Evolutionary conservation across 2,113 vertebrate genomes (phyloP).

Genomic region (Centrocercus urophasianus): DNA sequence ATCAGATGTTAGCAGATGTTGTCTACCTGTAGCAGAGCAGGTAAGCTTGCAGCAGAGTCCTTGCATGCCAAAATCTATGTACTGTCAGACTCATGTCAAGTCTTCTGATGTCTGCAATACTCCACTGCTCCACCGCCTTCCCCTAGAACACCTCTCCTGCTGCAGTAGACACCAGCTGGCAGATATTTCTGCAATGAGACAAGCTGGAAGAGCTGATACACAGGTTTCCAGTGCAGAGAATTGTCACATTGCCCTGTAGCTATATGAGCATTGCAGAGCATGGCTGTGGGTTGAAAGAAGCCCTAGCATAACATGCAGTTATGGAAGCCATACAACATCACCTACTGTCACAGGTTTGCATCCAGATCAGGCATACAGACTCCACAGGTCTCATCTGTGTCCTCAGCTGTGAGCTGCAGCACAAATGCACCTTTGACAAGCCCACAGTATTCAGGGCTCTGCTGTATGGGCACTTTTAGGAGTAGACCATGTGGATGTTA

Average conservation of each 20-base stretch:
- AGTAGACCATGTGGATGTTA: background rate
- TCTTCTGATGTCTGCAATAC: background rate
- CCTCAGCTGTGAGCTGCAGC: background rate
- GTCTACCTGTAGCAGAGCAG: background rate
- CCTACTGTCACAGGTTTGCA: background rate
- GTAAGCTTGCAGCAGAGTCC: background rate
- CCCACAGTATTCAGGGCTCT: fast-evolving
- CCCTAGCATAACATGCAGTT: background rate
- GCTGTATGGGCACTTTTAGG: background rate
- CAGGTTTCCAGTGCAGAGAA: too few relatives aligned
- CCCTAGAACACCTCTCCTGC: background rate
- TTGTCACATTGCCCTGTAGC: background rate
- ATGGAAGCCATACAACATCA: background rate
- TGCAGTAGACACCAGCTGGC: background rate
- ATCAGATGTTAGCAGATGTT: background rate
- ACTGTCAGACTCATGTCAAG: background rate
- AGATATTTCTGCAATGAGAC: background rate
- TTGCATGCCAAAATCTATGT: background rate
- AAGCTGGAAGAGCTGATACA: background rate
- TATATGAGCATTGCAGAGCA: background rate
- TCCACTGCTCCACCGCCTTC: background rate
- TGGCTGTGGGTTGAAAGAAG: background rate
- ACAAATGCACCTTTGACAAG: background rate
- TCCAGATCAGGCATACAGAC: background rate
- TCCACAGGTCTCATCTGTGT: fast-evolving